Base-by-base conservation (phyloP, 2,797 vertebrate genomes). In the Meda fulgida region DNA sequence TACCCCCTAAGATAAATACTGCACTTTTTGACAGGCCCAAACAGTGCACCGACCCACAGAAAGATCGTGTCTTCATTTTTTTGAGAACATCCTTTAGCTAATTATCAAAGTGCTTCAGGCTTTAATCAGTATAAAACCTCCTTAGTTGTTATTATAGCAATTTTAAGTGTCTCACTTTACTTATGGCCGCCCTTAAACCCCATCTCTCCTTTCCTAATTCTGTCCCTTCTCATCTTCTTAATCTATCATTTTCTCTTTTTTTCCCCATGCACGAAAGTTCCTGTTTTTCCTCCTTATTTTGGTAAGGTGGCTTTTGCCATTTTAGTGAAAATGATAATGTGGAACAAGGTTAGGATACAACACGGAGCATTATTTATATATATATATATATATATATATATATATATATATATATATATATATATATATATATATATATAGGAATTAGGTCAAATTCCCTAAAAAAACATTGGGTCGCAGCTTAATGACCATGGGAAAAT, bases 81-180 rank as follows among this genome's bases (percentile, higher is more conserved):
- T 55, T 80, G 80, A 78, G 72, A 85, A 69, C 14, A 46, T 87
- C 75, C 51, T 66, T 84, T 78, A 36, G 53, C 55, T 77, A 87
- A 84, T 80, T 87, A 55, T 53, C n/a, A 26, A 55, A 81, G 31
- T 78, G 69, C 79, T 19, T 36, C 76, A 81, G 34, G 67, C 69
- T 29, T 72, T 72, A 40, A 71, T 43, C 51, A 29, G 36, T 14
- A 34, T 14, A 9, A 48, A n/a, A 80, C 43, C 40, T 51, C 43
- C 40, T 51, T 29, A 16, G 60, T 21, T 58, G 75, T 77, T 77
- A 38, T 58, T 38, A 10, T n/a, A 77, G 51, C 23, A 38, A 70
- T 31, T 40, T 71, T 7, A 81, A 13, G 55, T 29, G 46, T 84
- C 38, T 84, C 70, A 80, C 6, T 55, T 79, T 75, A 73, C 43